Conservation (phyloP, 1,140 invertebrate species). For the Bemisia tabaci region DNA sequence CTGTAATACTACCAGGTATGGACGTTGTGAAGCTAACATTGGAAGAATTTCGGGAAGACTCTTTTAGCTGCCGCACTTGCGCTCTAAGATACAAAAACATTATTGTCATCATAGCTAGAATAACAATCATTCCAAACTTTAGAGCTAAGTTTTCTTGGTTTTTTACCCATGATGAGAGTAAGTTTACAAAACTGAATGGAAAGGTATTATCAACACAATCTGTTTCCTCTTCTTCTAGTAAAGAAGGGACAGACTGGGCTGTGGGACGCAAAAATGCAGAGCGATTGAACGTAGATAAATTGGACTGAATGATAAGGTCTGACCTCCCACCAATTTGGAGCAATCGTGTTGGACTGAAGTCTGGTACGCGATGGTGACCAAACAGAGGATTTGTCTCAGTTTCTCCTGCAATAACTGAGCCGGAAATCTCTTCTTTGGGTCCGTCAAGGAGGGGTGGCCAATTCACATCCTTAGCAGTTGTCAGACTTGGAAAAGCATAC, state of each 20-base stretch:
- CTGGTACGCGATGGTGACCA: constrained; percentile 7
- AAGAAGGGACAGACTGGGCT: too few species aligned
- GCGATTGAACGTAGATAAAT: too few species aligned
- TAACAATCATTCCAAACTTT: constrained; percentile 41
- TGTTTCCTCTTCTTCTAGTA: too few species aligned
- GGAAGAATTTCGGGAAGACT: constrained; percentile 13
- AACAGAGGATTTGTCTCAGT: constrained; percentile 7
- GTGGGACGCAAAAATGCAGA: too few species aligned
- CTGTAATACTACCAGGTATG: constrained; percentile 30
- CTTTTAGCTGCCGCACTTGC: constrained; percentile 29
- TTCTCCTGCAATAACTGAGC: constrained; percentile 1
- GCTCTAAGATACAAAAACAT: constrained; percentile 24
- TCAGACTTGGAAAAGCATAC: constrained; percentile 81
- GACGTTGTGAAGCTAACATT: constrained; percentile 26
- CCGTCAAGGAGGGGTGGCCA: constrained; percentile 17
- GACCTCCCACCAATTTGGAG: too few species aligned
- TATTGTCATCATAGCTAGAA: constrained; percentile 44
- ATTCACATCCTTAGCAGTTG: constrained; percentile 67
- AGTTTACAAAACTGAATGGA: too few species aligned
- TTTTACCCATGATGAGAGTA: too few species aligned
- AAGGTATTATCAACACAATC: too few species aligned
- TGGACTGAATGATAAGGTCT: too few species aligned
- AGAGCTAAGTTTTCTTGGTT: constrained; percentile 51
- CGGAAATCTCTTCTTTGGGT: constrained; percentile 9
- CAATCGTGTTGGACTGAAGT: too few species aligned